Evolutionary conservation across 2,797 vertebrate genomes (phyloP), one percentile per base, ranked within the genome.

Genomic region (Dendrocincla fuliginosa): DNA sequence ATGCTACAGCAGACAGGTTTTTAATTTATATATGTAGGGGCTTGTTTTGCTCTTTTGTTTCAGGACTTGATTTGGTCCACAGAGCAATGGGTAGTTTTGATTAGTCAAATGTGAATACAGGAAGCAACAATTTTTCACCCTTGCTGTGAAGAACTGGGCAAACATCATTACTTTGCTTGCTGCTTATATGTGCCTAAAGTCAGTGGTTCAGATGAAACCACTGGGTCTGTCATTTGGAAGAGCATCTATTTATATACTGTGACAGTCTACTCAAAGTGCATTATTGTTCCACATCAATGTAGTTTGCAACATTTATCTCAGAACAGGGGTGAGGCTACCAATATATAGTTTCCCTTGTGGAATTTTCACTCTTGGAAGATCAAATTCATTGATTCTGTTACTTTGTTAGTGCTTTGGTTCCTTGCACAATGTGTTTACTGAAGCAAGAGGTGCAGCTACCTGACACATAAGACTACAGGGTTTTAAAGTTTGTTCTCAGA

Each of bases 221-320:
- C 32, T 63, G 11, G 13, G 41, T 37, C 7, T 6, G 13, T 55
- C 15, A 20, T 37, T 23, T 63, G 41, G 37, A 39, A 68, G 59
- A 63, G 18, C n/a, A 35, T 30, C 12, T 67, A 14, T 55, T 73
- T 35, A 13, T 27, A 6, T 32, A 24, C 5, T 23, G 33, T 35
- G 37, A 50, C 7, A 5, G 15, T 73, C n/a, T 19, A 27, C 19
- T 71, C 14, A 1, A 25, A 44, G 27, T 12, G 20, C 6, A 2
- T 46, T 33, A 19, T 16, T 69, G 30, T 30, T 32, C 16, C 33
- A 46, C 11, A 32, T 50, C 47, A 42, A 1, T 12, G 19, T 33
- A 27, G 13, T 39, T 6, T 25, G 14, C 5, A 11, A 4, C 18
- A 6, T 46, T 69, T 73, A 2, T n/a, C 18, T 50, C 8, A 0